These are phyloP conservation scores for Lagodon rhomboides DNA, from an alignment of 2,797 vertebrate genomes.

Conservation along the genomic window DNA sequence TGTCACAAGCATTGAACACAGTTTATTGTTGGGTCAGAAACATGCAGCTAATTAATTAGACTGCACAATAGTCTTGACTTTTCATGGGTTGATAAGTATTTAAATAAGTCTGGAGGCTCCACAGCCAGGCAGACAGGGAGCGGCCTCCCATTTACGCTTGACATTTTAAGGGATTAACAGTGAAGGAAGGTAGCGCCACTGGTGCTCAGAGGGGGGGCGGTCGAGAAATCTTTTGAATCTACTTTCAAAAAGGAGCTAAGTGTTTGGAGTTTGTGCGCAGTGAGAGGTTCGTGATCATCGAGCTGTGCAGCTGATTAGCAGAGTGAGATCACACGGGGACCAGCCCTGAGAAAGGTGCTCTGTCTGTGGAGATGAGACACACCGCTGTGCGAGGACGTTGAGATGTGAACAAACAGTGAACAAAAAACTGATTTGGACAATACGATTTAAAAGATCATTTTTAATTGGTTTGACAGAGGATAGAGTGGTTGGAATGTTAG, in stretches of 20 bases:
- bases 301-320: slow-evolving; percentile 22
- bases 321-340: background rate
- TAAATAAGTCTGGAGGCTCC: slow-evolving; percentile 27
- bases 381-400: background rate
- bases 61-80: slow-evolving; percentile 4
- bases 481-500: no score
- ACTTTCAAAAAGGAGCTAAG: slow-evolving; percentile 18
- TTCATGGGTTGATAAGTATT: slow-evolving; percentile 31
- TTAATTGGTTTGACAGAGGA: no score
- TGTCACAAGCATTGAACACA: slow-evolving; percentile 24
- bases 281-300: background rate
- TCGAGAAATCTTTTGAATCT: slow-evolving; percentile 32
- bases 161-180: slow-evolving; percentile 50
- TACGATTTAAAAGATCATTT: no score
- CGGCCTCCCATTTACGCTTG: slow-evolving; percentile 30
- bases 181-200: slow-evolving; percentile 19
- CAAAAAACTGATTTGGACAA: background rate
- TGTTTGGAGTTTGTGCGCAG: slow-evolving; percentile 14
- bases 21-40: slow-evolving; percentile 32
- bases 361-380: background rate
- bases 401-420: background rate
- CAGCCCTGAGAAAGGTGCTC: slow-evolving; percentile 8
- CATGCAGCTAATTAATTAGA: slow-evolving; percentile 41
- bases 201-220: background rate
- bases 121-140: slow-evolving; percentile 33